Base-by-base conservation (phyloP, 2,888 invertebrate genomes). In the Ptilodon capucinus region DNA sequence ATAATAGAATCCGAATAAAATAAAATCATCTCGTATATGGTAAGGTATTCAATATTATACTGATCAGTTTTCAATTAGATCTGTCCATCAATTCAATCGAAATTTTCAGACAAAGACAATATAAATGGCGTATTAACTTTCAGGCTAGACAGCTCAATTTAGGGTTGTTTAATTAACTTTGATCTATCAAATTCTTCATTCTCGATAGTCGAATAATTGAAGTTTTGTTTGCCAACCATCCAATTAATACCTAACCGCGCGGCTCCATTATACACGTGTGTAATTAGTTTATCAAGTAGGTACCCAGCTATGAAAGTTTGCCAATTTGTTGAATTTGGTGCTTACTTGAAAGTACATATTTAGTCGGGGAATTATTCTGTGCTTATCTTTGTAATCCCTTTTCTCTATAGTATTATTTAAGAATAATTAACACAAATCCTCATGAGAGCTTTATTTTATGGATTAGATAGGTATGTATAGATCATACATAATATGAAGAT, bases 121-220 rank as follows among this genome's bases (percentile, higher is more conserved):
- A 58, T 47, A 53, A 46, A 51, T 23, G 42, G 48, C 44, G 43
- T 48, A 53, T 56, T 46, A 47, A 60, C 36, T 53, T 61, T 42
- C 19, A 11, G 39, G 38, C 46, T 53, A 36, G 40, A 36, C 36
- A 28, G 16, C 44, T 46, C 43, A 46, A 38, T 18, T 38, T 40
- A 58, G 58, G 28, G 42, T 51, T 42, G 48, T 51, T 59, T 62
- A 56, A 62, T 59, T 62, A 56, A 62, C 48, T 49, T 59, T 35
- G 46, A 48, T 51, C 40, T 43, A 42, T 25, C 25, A 51, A 57
- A 44, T 54, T 54, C 51, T 60, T 52, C 54, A 45, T 51, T 46
- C 48, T 46, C 47, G 44, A 51, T 47, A 57, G 48, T 42, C 45
- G 32, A 52, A 47, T 57, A 51, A 63, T 62, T 54, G 49, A 60